Evolutionary conservation across 2,888 invertebrate genomes (phyloP).

Genomic region (Morinoia aosen): DNA sequence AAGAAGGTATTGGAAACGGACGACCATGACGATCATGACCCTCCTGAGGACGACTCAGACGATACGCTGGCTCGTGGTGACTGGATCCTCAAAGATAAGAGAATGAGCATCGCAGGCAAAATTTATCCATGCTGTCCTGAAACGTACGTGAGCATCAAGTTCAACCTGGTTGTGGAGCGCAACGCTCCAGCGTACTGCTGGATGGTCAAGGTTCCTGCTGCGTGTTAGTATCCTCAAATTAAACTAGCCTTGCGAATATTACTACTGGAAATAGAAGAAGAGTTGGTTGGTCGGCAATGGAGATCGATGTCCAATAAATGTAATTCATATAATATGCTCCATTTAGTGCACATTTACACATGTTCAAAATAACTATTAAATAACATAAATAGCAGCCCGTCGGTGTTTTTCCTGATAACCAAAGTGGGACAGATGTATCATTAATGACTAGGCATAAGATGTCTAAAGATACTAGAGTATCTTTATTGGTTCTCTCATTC

Average conservation of each 20-base stretch:
- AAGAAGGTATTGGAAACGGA: not conserved
- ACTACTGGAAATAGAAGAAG: not conserved
- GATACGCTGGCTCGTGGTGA: slow-evolving; percentile 75
- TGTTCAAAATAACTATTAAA: too few species aligned
- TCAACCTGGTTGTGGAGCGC: slow-evolving; percentile 76
- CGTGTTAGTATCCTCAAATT: slow-evolving; percentile 70
- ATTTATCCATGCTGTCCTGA: slow-evolving; percentile 76
- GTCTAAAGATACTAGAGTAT: too few species aligned
- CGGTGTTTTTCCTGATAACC: too few species aligned
- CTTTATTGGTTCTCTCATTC: too few species aligned
- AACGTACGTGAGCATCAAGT: slow-evolving; percentile 77
- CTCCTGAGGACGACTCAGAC: slow-evolving; percentile 69
- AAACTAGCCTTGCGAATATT: not conserved
- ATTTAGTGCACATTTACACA: not conserved
- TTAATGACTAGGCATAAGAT: too few species aligned
- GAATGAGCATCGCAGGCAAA: slow-evolving; percentile 72
- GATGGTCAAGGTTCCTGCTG: slow-evolving; percentile 76
- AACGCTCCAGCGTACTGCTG: slow-evolving; percentile 76
- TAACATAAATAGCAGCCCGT: too few species aligned
- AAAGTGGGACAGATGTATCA: too few species aligned
- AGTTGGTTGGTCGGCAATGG: not conserved
- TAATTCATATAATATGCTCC: not conserved
- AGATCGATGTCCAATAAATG: not conserved
- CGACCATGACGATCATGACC: not conserved
- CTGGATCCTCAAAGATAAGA: slow-evolving; percentile 75